Conservation (phyloP, 2,113 vertebrate species). For the Elgaria multicarinata region DNA sequence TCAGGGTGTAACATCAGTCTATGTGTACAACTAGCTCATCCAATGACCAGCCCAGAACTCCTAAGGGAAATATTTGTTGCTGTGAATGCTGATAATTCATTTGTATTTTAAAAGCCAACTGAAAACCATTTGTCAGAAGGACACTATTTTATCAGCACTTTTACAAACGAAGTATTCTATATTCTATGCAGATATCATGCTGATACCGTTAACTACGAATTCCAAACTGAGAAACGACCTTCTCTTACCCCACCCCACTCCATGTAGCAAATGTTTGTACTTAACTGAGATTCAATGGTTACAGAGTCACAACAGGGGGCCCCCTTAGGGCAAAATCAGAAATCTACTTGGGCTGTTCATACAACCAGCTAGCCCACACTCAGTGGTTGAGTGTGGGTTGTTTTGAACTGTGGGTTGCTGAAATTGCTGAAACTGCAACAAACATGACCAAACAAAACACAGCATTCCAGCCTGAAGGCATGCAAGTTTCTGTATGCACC, state of each 20-base stretch:
- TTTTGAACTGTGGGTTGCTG: too few species aligned
- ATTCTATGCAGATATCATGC: neutral
- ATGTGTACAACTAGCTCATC: constrained; percentile 1
- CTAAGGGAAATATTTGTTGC: neutral
- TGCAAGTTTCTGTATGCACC: neutral
- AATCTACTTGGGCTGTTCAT: too few species aligned
- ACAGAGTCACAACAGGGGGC: neutral
- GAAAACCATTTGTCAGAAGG: neutral
- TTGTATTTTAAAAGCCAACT: neutral
- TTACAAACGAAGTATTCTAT: neutral
- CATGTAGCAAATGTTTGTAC: neutral
- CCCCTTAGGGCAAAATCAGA: neutral
- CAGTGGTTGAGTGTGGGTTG: too few species aligned
- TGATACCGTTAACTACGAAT: neutral
- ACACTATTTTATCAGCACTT: neutral
- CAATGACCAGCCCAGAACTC: neutral
- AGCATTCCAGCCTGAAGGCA: neutral
- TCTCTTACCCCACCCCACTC: too few species aligned
- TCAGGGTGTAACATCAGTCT: constrained; percentile 41
- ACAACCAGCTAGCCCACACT: too few species aligned
- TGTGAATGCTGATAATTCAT: neutral
- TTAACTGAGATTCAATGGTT: neutral
- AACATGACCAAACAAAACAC: neutral
- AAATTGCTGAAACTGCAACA: neutral
- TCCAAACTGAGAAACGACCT: neutral